Conservation (phyloP, 2,797 vertebrate species). For the Monodelphis domestica region DNA sequence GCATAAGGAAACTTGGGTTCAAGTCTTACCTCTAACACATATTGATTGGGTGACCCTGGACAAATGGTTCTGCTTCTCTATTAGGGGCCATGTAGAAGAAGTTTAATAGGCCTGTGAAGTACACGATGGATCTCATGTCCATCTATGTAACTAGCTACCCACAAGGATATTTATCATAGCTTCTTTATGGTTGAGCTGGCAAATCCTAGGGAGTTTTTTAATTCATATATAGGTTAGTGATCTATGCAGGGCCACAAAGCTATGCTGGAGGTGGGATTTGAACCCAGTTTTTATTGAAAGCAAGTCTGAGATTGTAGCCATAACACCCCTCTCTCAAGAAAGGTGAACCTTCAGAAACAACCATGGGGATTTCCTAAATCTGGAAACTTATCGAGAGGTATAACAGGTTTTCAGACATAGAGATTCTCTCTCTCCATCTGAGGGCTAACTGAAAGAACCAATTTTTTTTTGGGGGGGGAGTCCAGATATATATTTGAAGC, state of each 20-base stretch:
- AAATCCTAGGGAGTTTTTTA: background rate
- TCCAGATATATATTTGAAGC: background rate
- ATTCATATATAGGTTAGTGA: background rate
- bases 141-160: background rate
- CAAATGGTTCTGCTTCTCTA: background rate
- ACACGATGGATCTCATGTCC: background rate
- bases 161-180: background rate
- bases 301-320: background rate
- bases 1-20: background rate
- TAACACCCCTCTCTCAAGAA: background rate
- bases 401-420: too few relatives aligned
- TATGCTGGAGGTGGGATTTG: too few relatives aligned
- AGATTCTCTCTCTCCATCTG: background rate
- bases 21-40: background rate
- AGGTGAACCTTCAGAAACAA: too few relatives aligned
- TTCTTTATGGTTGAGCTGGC: background rate
- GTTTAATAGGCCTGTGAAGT: background rate
- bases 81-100: background rate
- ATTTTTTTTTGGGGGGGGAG: background rate
- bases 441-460: background rate
- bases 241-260: background rate
- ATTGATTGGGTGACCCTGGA: background rate
- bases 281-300: background rate
- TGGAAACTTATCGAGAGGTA: background rate
- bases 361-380: too few relatives aligned